Evolutionary conservation across 2,797 vertebrate genomes (phyloP).

Genomic region (Halcyon leucocephala): DNA sequence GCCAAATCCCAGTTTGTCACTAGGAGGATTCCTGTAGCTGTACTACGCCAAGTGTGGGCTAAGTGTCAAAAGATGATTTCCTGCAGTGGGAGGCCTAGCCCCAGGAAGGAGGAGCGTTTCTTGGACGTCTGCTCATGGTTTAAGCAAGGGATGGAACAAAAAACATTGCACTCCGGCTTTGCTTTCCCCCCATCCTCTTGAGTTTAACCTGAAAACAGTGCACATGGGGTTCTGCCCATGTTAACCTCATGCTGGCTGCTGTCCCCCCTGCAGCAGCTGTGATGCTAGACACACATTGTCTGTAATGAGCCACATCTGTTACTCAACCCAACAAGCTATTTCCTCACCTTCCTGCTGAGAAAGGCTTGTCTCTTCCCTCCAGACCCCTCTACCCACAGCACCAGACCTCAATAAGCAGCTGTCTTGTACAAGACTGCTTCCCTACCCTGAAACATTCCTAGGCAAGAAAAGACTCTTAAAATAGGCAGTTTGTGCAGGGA

Average conservation of each 20-base stretch:
- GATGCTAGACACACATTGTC: neutral
- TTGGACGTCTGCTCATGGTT: neutral
- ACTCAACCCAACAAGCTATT: neutral
- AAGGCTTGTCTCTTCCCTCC: neutral
- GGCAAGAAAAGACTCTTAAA: neutral
- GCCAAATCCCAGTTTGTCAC: neutral
- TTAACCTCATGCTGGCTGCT: neutral
- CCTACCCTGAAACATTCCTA: neutral
- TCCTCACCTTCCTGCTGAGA: neutral
- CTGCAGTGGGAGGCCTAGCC: neutral
- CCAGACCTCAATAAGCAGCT: accelerated
- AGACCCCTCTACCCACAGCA: neutral
- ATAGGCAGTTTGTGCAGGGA: neutral
- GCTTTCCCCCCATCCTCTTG: neutral
- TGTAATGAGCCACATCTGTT: neutral
- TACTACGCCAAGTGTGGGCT: neutral
- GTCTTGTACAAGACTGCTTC: neutral
- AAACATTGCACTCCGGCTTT: neutral
- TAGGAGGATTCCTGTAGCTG: neutral
- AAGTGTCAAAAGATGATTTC: neutral
- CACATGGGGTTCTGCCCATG: neutral
- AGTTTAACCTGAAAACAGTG: neutral
- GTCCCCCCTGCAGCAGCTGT: neutral
- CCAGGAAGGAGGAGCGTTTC: neutral
- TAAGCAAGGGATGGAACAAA: neutral